Evolutionary conservation across 2,888 invertebrate genomes (phyloP).

Genomic region (Dascillus cervinus): DNA sequence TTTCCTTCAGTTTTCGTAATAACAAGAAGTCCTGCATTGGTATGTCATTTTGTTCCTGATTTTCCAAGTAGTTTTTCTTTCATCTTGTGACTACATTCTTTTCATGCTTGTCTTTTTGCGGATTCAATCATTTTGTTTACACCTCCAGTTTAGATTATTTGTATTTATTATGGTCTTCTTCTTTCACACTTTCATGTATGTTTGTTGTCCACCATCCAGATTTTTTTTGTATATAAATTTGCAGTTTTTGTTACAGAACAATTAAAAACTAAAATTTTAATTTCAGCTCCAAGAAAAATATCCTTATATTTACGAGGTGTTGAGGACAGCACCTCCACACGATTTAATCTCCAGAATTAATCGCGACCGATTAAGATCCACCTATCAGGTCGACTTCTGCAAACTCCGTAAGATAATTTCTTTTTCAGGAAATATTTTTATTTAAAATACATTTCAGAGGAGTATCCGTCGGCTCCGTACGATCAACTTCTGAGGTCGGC

Average conservation of each 20-base stretch:
- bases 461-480: slow-evolving; percentile 50
- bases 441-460: slow-evolving; percentile 26
- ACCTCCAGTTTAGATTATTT: no score
- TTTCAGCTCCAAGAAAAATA: slow-evolving; percentile 54
- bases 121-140: no score
- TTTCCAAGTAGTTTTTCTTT: no score
- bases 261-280: slow-evolving; percentile 9
- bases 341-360: slow-evolving; percentile 54
- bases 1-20: no score
- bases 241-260: slow-evolving; percentile 1
- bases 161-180: no score
- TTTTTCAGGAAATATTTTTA: background rate
- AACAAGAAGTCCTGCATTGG: no score
- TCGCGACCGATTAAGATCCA: slow-evolving; percentile 52
- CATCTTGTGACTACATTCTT: no score
- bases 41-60: no score
- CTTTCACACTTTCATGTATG: no score
- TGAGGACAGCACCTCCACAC: slow-evolving; percentile 51
- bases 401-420: slow-evolving; percentile 33
- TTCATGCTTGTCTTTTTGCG: no score
- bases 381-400: slow-evolving; percentile 56
- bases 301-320: slow-evolving; percentile 56
- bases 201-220: no score
- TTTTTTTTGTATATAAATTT: no score
- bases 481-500: slow-evolving; percentile 50